Conservation (phyloP, 2,888 invertebrate genomes). For the Chromoteleia sp. region DNA sequence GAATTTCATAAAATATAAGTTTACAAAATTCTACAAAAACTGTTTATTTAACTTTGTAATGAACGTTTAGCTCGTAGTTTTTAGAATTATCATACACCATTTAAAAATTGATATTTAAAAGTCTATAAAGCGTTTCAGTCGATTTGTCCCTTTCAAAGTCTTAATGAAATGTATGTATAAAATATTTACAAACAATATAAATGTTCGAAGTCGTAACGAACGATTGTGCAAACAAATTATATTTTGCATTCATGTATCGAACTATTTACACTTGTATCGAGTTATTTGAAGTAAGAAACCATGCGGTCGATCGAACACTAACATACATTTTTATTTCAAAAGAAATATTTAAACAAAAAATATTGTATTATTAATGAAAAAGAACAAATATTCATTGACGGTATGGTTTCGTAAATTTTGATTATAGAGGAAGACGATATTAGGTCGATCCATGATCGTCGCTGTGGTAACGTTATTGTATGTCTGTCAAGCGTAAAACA, state of each 20-base stretch:
- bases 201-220: constrained; percentile 23
- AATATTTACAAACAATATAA: constrained; percentile 48
- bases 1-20: no score
- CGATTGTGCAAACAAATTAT: constrained; percentile 22
- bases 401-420: constrained; percentile 28
- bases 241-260: constrained; percentile 5
- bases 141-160: constrained; percentile 30
- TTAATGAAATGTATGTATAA: constrained; percentile 33
- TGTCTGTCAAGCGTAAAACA: constrained; percentile 75
- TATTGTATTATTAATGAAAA: neutral
- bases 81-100: no score
- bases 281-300: constrained; percentile 7
- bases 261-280: constrained; percentile 44
- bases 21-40: no score
- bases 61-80: neutral
- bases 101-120: constrained; percentile 6
- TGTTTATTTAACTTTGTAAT: neutral
- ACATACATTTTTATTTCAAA: no score
- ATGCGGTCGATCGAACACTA: constrained; percentile 4
- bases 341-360: constrained; percentile 2
- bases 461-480: constrained; percentile 21
- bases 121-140: constrained; percentile 40
- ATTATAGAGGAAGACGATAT: constrained; percentile 46
- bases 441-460: constrained; percentile 20
- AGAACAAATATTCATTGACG: constrained; percentile 1